Evolutionary conservation across 2,113 vertebrate species (phyloP).

Genomic region (Clarias magur): DNA sequence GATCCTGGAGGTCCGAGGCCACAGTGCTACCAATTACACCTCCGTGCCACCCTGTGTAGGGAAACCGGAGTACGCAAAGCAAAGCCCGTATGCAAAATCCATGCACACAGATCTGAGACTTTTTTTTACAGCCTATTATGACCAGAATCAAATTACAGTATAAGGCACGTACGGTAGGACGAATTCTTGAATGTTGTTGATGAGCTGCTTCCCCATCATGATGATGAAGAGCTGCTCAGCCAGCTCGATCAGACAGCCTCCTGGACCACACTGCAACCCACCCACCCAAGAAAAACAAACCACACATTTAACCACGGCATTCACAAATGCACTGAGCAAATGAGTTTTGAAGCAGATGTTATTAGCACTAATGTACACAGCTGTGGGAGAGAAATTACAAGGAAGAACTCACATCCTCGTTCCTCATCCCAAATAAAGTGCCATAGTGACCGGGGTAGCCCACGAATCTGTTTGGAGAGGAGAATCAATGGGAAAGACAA

Average conservation of each 20-base stretch:
- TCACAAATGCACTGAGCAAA: neutral
- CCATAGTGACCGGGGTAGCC: conserved; percentile 78
- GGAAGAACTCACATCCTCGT: conserved; percentile 74
- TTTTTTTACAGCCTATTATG: no score
- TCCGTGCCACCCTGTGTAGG: no score
- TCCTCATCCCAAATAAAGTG: conserved; percentile 76
- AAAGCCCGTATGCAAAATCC: no score
- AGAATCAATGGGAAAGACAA: neutral
- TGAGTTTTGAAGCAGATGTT: neutral
- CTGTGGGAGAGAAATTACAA: neutral
- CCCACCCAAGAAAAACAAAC: conserved; percentile 38
- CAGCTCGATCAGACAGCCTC: conserved; percentile 76
- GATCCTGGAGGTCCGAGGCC: no score
- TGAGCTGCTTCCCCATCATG: conserved; percentile 80
- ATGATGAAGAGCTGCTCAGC: conserved; percentile 81
- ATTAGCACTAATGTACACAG: neutral
- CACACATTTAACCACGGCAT: conserved; percentile 19
- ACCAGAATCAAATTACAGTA: neutral
- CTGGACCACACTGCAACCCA: conserved; percentile 72
- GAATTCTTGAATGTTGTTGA: conserved; percentile 79
- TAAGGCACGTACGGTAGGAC: conserved; percentile 70
- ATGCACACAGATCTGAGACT: no score
- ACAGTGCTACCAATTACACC: no score
- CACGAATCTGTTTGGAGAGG: conserved; percentile 67
- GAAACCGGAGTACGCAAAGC: no score